These are phyloP conservation scores for Triops longicaudatus DNA, from an alignment of 1,140 invertebrate genomes.

Conservation along the genomic window DNA sequence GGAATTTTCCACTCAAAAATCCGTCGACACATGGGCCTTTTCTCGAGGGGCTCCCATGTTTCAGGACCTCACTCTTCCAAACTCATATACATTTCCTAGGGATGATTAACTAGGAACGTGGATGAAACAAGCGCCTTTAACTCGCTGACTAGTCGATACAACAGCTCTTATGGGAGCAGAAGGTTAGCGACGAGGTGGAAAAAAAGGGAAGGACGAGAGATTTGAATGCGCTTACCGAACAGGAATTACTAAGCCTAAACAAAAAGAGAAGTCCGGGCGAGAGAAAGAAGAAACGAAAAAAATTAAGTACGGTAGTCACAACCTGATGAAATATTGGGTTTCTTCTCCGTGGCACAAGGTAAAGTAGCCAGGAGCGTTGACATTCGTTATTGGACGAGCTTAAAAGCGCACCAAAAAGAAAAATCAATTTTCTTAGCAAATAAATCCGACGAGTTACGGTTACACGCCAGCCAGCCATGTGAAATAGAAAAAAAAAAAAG, in stretches of 20 bases:
- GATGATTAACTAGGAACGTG: conserved; percentile 3
- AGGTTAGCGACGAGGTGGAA: neutral
- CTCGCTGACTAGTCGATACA: conserved; percentile 1
- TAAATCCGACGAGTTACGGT: neutral
- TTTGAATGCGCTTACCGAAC: neutral
- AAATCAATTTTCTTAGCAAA: neutral
- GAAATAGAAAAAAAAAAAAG: no score
- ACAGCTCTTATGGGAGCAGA: neutral
- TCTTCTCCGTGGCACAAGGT: neutral
- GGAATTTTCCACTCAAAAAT: conserved; percentile 15
- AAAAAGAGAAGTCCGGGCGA: neutral
- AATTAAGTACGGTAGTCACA: neutral
- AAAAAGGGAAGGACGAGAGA: neutral
- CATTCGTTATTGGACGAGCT: neutral
- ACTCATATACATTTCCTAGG: neutral
- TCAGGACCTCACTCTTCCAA: neutral
- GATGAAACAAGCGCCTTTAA: neutral
- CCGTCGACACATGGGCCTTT: neutral
- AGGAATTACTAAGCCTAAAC: neutral
- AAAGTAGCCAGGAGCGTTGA: conserved; percentile 5
- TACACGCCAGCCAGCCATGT: no score
- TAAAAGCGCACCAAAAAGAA: neutral
- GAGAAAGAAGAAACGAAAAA: neutral
- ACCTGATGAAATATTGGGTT: conserved; percentile 3
- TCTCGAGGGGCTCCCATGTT: neutral